Base-by-base conservation (phyloP, 2,113 vertebrate species). In the Hucho hucho region DNA sequence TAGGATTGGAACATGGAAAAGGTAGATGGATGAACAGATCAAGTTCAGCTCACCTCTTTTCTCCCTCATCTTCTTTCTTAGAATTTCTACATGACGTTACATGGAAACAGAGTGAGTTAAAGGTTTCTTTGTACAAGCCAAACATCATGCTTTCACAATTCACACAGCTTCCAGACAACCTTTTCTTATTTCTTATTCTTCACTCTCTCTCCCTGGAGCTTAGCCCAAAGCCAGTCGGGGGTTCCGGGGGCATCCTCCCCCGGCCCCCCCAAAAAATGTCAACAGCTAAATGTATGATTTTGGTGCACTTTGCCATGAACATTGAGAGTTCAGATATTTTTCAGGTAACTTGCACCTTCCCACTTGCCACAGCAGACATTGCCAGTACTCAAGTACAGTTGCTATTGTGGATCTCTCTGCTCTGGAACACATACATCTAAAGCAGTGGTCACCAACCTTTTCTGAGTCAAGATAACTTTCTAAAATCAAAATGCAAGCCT, bases 201-300 rank as follows among this genome's bases (percentile, higher is more conserved):
- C 58, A n/a, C 58, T 61, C 20, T 61, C 20, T 61, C 58, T 61
- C 58, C n/a, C 4, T n/a, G 12, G 6, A 6, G 12, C 58, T 59
- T 22, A 12, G 12, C 20, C n/a, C 20, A n/a, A 22, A 43, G 6
- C 32, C 32, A 37, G 37, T 32, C 6, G 32, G 3, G 28, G 28
- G 28, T 3, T 29, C 28, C 28, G 25, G 25, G 25, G 25, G 3
- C 53, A 3, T 56, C 20, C 4, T 4, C 89, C 87, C 85, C 65
- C 66, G 80, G 73, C 68, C 72, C 28, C 70, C 74, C 75, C 63
- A 25, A 61, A 59, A 78, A n/a, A 22, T 18, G 32, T 6, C 32
- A 32, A 32, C 69, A 76, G 0, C 69, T 73, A 49, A 16, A 18
- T 64, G 69, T 6, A 32, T 6, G 32, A 32, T 32, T 32, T 32